Evolutionary conservation across 2,797 vertebrate species (phyloP), one percentile per base, ranked within the genome.

Genomic region (Bradypodion pumilum): DNA sequence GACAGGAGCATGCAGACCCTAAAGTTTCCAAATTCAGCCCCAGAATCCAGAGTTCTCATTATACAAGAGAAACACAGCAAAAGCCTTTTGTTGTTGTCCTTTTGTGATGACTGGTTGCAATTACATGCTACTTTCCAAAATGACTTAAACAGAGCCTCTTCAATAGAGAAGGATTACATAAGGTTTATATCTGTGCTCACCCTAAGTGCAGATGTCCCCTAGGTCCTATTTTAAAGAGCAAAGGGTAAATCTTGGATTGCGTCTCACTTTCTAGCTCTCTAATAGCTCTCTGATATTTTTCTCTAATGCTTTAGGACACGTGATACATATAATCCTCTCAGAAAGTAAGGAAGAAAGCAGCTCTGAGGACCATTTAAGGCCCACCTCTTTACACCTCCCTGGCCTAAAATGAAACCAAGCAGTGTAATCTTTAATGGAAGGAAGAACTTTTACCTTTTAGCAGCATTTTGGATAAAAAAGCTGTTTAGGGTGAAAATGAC

Each of bases 101-200:
- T 92, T 84, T 80, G 78, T 40, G 13, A 1, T 80, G 86, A 91
- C 91, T 93, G 82, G 74, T 90, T 91, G 74, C 89, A 93, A 94
- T 93, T 92, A 94, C 87, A 86, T 85, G 40, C 80, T 90, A 93
- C 83, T 91, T 93, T 92, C 88, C 86, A 90, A 90, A 91, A 91
- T 90, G 83, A 83, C 78, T 93, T 92, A 90, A 87, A 81, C 49
- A 78, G 92, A 91, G 73, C 35, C 78, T 94, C 79, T 75, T 79
- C 82, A 75, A n/a, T 82, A 79, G 86, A 87, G 74, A 37, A 93
- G 78, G 86, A 91, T 94, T 93, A 91, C 79, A 2, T 87, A 85
- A 92, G 85, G 72, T 86, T 95, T 86, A n/a, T 87, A 90, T 91
- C 89, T 93, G 89, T 82, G 84, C 90, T 88, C 91, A 25, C 70